Evolutionary conservation across 1,140 invertebrate species (phyloP).

Genomic region (Saxidomus purpurata): DNA sequence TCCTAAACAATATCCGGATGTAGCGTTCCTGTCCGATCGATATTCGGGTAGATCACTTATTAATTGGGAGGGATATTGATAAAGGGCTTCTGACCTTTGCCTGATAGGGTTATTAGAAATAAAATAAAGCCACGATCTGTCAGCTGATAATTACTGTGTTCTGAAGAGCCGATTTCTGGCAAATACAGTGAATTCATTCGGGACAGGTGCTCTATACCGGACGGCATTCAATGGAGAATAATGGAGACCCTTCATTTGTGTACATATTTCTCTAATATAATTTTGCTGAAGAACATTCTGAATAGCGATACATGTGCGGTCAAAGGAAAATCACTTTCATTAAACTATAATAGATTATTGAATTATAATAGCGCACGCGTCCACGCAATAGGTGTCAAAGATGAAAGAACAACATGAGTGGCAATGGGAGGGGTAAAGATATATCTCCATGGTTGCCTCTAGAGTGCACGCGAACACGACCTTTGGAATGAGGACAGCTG

Average conservation of each 20-base stretch:
- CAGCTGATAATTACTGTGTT: conserved; percentile 49
- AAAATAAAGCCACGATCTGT: conserved; percentile 32
- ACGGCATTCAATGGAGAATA: background rate
- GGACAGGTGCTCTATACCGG: conserved; percentile 12
- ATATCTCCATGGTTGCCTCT: background rate
- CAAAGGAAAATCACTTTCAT: conserved; percentile 21
- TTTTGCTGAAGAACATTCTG: background rate
- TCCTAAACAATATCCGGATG: conserved; percentile 24
- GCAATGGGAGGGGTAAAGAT: background rate
- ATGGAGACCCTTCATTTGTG: background rate
- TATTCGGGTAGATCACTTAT: conserved; percentile 52
- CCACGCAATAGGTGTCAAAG: background rate
- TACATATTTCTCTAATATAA: background rate
- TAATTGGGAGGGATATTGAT: conserved; percentile 65
- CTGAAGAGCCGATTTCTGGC: background rate
- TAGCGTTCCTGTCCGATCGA: conserved; percentile 9
- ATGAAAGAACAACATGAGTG: background rate
- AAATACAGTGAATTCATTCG: conserved; percentile 30
- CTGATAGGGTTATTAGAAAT: background rate
- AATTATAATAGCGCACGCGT: conserved; percentile 53
- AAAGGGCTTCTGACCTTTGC: conserved; percentile 11
- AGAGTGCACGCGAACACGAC: conserved; percentile 13
- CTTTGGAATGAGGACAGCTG: conserved; percentile 22
- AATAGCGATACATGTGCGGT: conserved; percentile 50
- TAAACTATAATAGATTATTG: conserved; percentile 4